Conservation (phyloP, 2,113 vertebrate genomes). For the Nycticebus coucang region DNA sequence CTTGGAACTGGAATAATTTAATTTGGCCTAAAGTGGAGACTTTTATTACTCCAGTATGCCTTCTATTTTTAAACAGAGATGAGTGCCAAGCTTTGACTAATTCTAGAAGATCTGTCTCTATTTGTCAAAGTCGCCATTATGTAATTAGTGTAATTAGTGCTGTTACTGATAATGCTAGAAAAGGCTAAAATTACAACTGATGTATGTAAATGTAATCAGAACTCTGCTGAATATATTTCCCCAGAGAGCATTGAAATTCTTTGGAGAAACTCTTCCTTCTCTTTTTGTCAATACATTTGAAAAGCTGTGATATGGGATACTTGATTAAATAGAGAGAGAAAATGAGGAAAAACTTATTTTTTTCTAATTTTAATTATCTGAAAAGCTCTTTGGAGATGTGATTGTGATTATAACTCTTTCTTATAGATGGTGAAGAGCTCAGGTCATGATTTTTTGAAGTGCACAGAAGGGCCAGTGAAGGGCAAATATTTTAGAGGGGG, state of each 20-base stretch:
- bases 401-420: not conserved
- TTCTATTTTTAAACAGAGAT: not conserved
- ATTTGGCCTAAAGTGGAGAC: not conserved
- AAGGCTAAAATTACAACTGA: not conserved
- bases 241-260: not conserved
- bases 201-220: not conserved
- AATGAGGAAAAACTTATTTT: not conserved
- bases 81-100: not conserved
- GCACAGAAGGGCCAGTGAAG: not conserved
- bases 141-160: not conserved
- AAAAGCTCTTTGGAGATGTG: not conserved
- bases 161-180: not conserved
- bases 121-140: constrained; percentile 13
- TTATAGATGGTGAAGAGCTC: not conserved
- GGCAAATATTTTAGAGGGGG: not conserved
- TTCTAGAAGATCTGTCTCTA: not conserved
- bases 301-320: not conserved
- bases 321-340: not conserved
- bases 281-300: not conserved
- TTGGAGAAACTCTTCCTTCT: not conserved
- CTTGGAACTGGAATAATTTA: constrained; percentile 28
- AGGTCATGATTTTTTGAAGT: constrained; percentile 1
- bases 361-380: constrained; percentile 18
- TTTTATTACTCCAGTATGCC: not conserved
- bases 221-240: not conserved